A percentile compares a stretch with the other conserved stretches of the same genome.
These are phyloP conservation scores for Diplosoma virens DNA, from an alignment of 23 tunicate genomes.

Conservation along the genomic window DNA sequence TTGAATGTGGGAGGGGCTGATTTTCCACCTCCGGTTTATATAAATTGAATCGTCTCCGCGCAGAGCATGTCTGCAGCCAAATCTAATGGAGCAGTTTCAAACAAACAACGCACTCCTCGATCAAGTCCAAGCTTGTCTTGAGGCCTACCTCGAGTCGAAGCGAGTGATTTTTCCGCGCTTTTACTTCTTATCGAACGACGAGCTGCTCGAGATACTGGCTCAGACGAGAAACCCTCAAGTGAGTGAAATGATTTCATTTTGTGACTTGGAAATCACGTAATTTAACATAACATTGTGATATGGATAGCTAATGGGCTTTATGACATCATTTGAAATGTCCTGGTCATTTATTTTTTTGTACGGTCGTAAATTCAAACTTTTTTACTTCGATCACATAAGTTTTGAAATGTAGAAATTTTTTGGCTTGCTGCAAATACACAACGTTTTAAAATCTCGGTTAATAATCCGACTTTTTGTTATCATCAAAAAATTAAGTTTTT, in stretches of 20 bases:
- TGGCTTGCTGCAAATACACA: no score
- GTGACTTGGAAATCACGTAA: background rate
- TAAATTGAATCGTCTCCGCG: no score
- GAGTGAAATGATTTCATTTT: background rate
- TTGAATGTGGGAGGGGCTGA: no score
- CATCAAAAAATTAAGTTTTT: no score
- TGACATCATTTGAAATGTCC: background rate
- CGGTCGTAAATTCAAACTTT: no score
- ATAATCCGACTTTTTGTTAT: no score
- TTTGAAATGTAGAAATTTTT: no score
- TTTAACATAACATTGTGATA: no score
- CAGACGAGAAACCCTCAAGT: conserved; percentile 95
- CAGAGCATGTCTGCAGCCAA: conserved; percentile 87
- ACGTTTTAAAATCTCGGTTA: no score
- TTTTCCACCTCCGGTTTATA: no score
- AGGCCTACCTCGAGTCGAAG: conserved; percentile 92
- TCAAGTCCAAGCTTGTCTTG: conserved; percentile 92
- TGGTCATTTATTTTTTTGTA: background rate
- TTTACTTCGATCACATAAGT: no score
- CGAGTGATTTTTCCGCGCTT: conserved; percentile 92
- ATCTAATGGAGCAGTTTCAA: conserved; percentile 78
- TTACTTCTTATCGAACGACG: conserved; percentile 96
- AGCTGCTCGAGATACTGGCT: conserved; percentile 89
- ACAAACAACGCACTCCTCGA: conserved; percentile 85
- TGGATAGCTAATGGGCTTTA: background rate